Percentiles rank a stretch among this genome's conserved stretches.
Evolutionary conservation across 1,140 invertebrate species (phyloP).

Genomic region (Drosophila bipectinata): DNA sequence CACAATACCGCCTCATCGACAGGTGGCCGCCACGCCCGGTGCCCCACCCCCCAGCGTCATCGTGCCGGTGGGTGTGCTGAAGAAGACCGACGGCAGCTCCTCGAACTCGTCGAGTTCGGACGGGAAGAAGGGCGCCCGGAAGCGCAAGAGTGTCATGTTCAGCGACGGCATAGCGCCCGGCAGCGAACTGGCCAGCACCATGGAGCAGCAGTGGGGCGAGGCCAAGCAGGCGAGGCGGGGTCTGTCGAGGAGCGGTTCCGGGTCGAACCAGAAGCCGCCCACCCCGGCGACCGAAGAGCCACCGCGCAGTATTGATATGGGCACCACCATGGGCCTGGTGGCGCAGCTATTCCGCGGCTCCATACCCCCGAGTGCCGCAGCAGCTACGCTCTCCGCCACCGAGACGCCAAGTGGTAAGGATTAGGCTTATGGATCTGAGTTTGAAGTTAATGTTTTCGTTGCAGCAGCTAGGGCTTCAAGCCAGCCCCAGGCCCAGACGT

Average conservation of each 20-base stretch:
- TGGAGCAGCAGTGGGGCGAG: constrained; percentile 78
- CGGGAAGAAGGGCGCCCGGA: constrained; percentile 84
- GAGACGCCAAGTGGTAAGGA: constrained; percentile 41
- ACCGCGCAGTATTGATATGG: constrained; percentile 65
- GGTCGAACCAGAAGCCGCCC: constrained; percentile 59
- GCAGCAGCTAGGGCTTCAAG: neutral
- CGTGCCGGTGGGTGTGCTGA: constrained; percentile 93
- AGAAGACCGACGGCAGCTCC: constrained; percentile 87
- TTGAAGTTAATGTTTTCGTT: neutral
- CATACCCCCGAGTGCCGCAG: constrained; percentile 74
- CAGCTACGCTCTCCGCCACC: constrained; percentile 63
- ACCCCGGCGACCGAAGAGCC: constrained; percentile 50
- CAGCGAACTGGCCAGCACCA: constrained; percentile 91
- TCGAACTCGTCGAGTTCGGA: constrained; percentile 74
- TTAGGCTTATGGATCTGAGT: neutral
- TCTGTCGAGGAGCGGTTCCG: constrained; percentile 49
- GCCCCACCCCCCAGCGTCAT: constrained; percentile 90
- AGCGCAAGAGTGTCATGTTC: constrained; percentile 93
- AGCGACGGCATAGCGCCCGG: constrained; percentile 96
- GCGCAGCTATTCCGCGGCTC: constrained; percentile 77
- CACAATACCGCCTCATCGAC: constrained; percentile 92
- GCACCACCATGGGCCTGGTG: constrained; percentile 66
- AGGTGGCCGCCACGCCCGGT: constrained; percentile 86
- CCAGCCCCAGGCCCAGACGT: constrained; percentile 33
- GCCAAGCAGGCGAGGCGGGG: constrained; percentile 71